A percentile compares a stretch with the other conserved stretches of the same genome.
phyloP scores from a whole-genome alignment of 1,140 invertebrate genomes.

The Brachionus sp. region DNA sequence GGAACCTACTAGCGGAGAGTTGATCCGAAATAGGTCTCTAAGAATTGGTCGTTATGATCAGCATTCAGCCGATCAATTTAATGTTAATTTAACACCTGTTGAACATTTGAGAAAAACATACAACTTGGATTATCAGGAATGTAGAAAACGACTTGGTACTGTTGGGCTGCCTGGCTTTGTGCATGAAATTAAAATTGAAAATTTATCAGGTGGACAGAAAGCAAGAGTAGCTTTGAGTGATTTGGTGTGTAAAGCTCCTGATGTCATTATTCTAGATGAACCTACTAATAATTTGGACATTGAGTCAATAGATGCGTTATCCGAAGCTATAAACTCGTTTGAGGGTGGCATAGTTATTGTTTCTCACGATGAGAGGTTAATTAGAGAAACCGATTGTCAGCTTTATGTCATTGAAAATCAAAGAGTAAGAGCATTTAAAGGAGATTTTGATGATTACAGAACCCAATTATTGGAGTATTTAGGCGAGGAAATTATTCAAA shows the following conservation, averaged over 20 bases:
- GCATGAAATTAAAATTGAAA: constrained; percentile 94
- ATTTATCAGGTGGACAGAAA: constrained; percentile 96
- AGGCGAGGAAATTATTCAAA: constrained; percentile 67
- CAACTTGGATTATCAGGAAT: constrained; percentile 88
- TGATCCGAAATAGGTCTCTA: constrained; percentile 36
- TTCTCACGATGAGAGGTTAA: constrained; percentile 95
- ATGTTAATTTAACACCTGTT: constrained; percentile 85
- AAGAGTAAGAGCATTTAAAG: constrained; percentile 89
- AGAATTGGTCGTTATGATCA: constrained; percentile 96
- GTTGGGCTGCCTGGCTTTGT: constrained; percentile 90
- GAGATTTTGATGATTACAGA: constrained; percentile 97
- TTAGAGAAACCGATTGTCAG: constrained; percentile 90
- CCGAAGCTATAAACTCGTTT: constrained; percentile 90
- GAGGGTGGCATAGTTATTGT: constrained; percentile 97
- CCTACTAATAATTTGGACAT: constrained; percentile 98
- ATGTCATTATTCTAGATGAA: constrained; percentile 93
- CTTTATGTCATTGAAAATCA: constrained; percentile 95
- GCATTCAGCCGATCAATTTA: constrained; percentile 95
- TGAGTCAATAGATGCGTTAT: constrained; percentile 95
- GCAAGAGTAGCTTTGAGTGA: constrained; percentile 90
- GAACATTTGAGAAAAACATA: constrained; percentile 83
- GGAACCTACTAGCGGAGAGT: constrained; percentile 62
- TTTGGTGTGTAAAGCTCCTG: constrained; percentile 83
- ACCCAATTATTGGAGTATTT: constrained; percentile 88
- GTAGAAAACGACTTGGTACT: constrained; percentile 84